Conservation (phyloP, 1,140 invertebrate species). For the Drosophila virilis region DNA sequence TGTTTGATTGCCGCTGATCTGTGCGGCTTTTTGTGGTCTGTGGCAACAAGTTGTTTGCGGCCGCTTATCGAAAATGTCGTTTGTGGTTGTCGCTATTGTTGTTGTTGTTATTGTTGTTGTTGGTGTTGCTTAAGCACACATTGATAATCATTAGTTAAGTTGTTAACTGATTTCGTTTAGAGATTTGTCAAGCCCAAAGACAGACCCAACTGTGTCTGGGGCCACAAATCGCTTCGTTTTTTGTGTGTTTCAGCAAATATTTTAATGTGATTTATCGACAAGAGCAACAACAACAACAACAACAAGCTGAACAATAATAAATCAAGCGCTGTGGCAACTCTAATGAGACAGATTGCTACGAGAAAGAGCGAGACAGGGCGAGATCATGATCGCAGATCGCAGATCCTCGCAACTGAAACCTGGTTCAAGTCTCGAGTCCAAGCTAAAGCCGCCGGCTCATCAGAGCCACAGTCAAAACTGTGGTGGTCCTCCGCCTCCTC, state of each 20-base stretch:
- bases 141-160: slow-evolving; percentile 82
- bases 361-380: slow-evolving; percentile 1
- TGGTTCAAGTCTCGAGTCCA: not conserved
- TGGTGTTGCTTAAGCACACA: slow-evolving; percentile 63
- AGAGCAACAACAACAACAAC: slow-evolving; percentile 27
- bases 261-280: slow-evolving; percentile 77
- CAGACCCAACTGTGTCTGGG: slow-evolving; percentile 2
- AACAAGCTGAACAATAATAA: slow-evolving; percentile 50
- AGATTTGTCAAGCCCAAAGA: slow-evolving; percentile 66
- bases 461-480: slow-evolving; percentile 17
- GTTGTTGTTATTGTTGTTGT: slow-evolving; percentile 19
- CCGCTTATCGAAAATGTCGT: slow-evolving; percentile 39
- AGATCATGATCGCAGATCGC: slow-evolving; percentile 16
- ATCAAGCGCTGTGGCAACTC: slow-evolving; percentile 67
- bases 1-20: slow-evolving; percentile 28
- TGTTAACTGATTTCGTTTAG: slow-evolving; percentile 79
- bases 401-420: slow-evolving; percentile 11
- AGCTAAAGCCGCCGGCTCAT: not conserved
- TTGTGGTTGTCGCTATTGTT: slow-evolving; percentile 1
- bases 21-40: slow-evolving; percentile 21
- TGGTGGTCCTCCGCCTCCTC: slow-evolving; percentile 35
- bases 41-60: slow-evolving; percentile 34
- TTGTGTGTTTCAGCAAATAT: slow-evolving; percentile 56
- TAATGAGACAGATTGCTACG: slow-evolving; percentile 76
- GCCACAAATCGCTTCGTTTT: not conserved